Conservation (phyloP, 2,888 invertebrate genomes). For the Plagodis dolabraria region DNA sequence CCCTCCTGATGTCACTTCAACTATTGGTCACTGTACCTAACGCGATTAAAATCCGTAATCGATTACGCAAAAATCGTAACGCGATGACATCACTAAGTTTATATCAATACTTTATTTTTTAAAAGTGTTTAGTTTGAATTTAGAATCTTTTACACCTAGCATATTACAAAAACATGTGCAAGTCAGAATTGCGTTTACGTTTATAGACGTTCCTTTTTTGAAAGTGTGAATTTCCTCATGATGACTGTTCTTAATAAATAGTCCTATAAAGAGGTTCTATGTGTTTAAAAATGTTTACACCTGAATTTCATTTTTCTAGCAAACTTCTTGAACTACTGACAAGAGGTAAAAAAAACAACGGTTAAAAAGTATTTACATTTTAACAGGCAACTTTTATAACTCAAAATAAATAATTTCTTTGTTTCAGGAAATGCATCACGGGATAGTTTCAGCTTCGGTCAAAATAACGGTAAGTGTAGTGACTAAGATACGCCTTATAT, state of each 20-base stretch:
- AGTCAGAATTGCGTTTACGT: no score
- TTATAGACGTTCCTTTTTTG: no score
- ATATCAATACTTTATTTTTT: no score
- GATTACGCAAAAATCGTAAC: slow-evolving; percentile 13
- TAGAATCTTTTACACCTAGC: no score
- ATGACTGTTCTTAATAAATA: neutral
- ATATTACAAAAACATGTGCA: no score
- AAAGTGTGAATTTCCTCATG: neutral
- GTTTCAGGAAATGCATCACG: slow-evolving; percentile 67
- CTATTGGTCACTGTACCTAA: slow-evolving; percentile 49
- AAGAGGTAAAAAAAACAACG: slow-evolving; percentile 57
- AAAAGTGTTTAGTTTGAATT: no score
- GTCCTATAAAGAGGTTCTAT: neutral
- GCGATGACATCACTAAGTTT: neutral
- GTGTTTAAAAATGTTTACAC: slow-evolving; percentile 58
- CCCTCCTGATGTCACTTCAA: slow-evolving; percentile 62
- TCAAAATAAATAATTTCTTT: no score
- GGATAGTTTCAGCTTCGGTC: slow-evolving; percentile 51
- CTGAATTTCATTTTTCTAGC: slow-evolving; percentile 78
- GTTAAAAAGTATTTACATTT: neutral
- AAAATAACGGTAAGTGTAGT: slow-evolving; percentile 67
- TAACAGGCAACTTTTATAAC: neutral
- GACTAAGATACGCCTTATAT: neutral
- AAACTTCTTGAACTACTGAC: slow-evolving; percentile 76
- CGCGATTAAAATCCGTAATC: slow-evolving; percentile 18